Base-by-base conservation (phyloP, 2,113 vertebrate genomes). In the Pelvicachromis taeniatus region DNA sequence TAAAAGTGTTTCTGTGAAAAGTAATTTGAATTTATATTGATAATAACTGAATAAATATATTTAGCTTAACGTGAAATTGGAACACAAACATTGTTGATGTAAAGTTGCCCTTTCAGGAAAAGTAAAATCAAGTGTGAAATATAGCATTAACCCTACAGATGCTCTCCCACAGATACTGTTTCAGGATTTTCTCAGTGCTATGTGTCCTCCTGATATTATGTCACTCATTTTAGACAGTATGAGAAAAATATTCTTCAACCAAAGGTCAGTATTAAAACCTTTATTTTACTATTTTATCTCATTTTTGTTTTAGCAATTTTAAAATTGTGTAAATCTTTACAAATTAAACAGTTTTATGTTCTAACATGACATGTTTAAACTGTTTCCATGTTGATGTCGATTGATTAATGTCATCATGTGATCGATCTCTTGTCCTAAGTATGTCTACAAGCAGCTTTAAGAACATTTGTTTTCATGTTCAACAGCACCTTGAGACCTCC, bases 61-160 rank as follows among this genome's bases (percentile, higher is more conserved):
- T 1, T 1, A 3, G 1, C 38, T 42, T 23, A 42, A 16, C 0
- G 1, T 16, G 14, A 68, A 68, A 13, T 68, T 42, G 6, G n/a
- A 42, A 42, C 42, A 68, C 38, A 68, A 42, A 42, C n/a, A 42
- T 4, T 42, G n/a, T 68, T 42, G 35, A 23, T 68, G 0, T 42
- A 6, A 40, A 68, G 63, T 68, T 68, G 21, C 11, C n/a, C 11
- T 42, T 23, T 42, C 38, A 68, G 63, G n/a, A 68, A 68, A 38
- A 23, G 33, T 42, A 13, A 23, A 42, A 68, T 42, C 63, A 68
- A 68, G 35, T 42, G 35, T 4, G 1, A 68, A 42, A 68, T 68
- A 23, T 42, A 42, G 63, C 63, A 42, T 68, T 42, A 68, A 68
- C 12, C 4, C 0, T 68, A 68, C 35, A 68, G n/a, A 68, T 42